These are phyloP conservation scores for Sorex fumeus DNA, from an alignment of 2,113 vertebrate species.

Conservation along the genomic window DNA sequence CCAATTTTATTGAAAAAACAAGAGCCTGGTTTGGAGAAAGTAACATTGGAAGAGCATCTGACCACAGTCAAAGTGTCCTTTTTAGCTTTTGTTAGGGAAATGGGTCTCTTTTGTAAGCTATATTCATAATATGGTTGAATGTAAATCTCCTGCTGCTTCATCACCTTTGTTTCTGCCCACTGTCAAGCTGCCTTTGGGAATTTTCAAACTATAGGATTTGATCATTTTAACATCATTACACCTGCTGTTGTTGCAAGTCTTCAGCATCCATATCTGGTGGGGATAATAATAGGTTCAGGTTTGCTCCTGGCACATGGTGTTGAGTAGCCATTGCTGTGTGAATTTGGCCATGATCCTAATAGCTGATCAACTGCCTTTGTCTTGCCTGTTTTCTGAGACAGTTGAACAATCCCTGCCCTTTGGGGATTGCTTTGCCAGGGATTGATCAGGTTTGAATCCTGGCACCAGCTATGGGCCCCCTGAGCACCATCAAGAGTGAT, in stretches of 20 bases:
- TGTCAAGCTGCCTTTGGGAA: background rate
- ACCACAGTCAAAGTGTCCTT: background rate
- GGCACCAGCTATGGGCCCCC: too few relatives aligned
- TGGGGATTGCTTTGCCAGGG: too few relatives aligned
- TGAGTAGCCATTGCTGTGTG: conserved; percentile 3
- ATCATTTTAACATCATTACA: background rate
- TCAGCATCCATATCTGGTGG: background rate
- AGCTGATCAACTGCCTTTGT: background rate
- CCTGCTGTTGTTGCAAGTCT: background rate
- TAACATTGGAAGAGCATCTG: background rate
- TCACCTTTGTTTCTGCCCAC: background rate
- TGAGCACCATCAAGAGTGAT: too few relatives aligned
- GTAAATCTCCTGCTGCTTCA: background rate
- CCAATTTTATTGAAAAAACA: conserved; percentile 38
- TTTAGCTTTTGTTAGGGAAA: conserved; percentile 37
- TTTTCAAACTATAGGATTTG: background rate
- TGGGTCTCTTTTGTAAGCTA: background rate
- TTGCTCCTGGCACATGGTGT: background rate
- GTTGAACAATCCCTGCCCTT: background rate
- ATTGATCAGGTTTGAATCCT: too few relatives aligned
- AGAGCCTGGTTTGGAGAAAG: conserved; percentile 32
- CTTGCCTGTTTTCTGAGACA: background rate
- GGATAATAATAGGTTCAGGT: background rate
- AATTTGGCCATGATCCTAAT: background rate
- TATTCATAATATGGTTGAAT: background rate